Base-by-base conservation (phyloP, 2,888 invertebrate species). In the Andrena camellia region DNA sequence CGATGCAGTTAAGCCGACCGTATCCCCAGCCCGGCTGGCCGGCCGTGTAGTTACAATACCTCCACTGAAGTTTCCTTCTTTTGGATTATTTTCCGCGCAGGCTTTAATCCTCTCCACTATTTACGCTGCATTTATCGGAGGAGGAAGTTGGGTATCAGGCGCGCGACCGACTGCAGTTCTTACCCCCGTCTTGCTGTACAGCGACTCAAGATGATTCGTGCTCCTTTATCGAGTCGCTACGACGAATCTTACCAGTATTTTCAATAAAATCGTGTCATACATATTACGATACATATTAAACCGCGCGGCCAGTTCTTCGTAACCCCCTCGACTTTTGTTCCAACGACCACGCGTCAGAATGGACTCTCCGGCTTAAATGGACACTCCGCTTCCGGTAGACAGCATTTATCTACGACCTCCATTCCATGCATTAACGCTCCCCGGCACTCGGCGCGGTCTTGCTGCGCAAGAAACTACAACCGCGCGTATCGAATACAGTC, bases 1-100 rank as follows among this genome's bases (percentile, higher is more conserved):
- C 83, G 66, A 64, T 57, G 69, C 72, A 76, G 72, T 75, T 83
- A 79, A 83, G 76, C 79, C 62, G 69, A 62, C 68, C 67, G 78
- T 74, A 71, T 83, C 73, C 57, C 50, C 50, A 13, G 62, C 29
- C 29, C 17, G 33, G 52, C 63, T 8, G 20, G 33, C 17, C 48
- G 35, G 52, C 63, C n/a, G 54, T 70, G 50, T 57, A 70, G 60
- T 68, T 78, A 84, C 83, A 76, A 78, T 83, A 57, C 63, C 8
- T 64, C 67, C 42, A 3, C 59, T 7, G 23, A 7, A 62, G 42
- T 17, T 42, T 31, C 52, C 35, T 76, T 54, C 59, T 71, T 83
- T 75, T 66, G 23, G 63, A 75, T 59, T 82, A 68, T 81, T 81
- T 76, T 31, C 52, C 42, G 35, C 57, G 59, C 6, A 13, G 57